Evolutionary conservation across 2,797 vertebrate species (phyloP), one percentile per base, ranked within the genome.

Genomic region (Tokudaia tokunoshimensis): DNA sequence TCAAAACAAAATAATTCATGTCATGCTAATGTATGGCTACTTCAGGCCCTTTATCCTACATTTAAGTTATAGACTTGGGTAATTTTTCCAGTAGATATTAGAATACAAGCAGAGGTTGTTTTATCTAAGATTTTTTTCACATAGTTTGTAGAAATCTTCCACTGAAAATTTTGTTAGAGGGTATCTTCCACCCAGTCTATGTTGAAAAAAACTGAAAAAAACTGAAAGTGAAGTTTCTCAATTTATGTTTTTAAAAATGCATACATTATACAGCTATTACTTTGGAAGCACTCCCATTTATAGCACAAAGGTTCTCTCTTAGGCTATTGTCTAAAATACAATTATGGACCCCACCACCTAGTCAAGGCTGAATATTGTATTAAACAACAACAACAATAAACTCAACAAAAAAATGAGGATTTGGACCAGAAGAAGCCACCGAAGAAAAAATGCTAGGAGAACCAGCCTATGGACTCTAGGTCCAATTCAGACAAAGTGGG

Each of bases 1-100:
- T 94, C 96, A 96, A 97, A 98, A 98, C 61, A 97, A 92, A 95
- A 89, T 91, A 97, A 92, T 97, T 81, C 57, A 78, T 72, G 65
- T 81, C 88, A 97, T 82, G 95, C 96, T 86, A 91, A 82, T 96
- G 76, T 78, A 89, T 34, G 29, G n/a, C 61, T 96, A 93, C 92
- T 96, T 97, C 67, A 94, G 57, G 41, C 96, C 97, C 92, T 83
- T 92, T 74, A 89, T 95, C 44, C 15, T 13, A 83, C n/a, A 95
- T 67, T 95, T 92, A 94, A 91, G 96, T 95, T 97, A 84, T 82
- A 95, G 15, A 90, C 90, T 90, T 97, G 52, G 41, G 57, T 95
- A 94, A 96, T 82, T 82, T 90, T 96, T 96, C 86, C 83, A 90
- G 92, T 93, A 82, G 95, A 94, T 84, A 91, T 55, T 72, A 82